Evolutionary conservation across 2,888 invertebrate species (phyloP).

Genomic region (Eupithecia subfuscata): DNA sequence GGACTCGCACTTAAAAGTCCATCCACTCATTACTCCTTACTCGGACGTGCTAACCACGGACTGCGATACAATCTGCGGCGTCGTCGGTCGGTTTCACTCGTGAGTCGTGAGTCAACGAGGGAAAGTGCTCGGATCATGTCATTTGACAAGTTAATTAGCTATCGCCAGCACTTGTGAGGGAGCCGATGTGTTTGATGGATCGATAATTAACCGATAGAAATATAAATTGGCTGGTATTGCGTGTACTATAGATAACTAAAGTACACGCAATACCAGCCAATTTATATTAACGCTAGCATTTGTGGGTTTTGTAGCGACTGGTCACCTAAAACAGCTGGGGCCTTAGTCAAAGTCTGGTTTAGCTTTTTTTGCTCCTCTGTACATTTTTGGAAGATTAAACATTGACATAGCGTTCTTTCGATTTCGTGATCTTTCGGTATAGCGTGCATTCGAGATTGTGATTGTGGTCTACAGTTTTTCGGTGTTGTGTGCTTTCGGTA

Average conservation of each 20-base stretch:
- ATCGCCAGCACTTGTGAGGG: conserved; percentile 16
- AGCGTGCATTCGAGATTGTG: no score
- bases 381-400: no score
- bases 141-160: conserved; percentile 33
- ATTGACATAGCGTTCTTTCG: no score
- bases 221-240: background rate
- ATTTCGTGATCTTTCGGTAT: no score
- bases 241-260: no score
- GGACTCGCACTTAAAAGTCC: background rate
- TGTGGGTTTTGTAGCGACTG: background rate
- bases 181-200: conserved; percentile 12
- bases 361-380: no score
- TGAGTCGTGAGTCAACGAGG: conserved; percentile 31
- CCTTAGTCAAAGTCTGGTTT: no score
- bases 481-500: no score
- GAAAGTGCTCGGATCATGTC: conserved; percentile 38
- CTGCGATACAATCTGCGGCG: conserved; percentile 13
- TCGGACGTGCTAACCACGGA: conserved; percentile 19
- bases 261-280: no score
- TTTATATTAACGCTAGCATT: background rate
- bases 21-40: conserved; percentile 2
- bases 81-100: conserved; percentile 30
- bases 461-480: no score
- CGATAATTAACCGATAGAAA: background rate
- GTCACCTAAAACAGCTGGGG: background rate